A percentile compares a stretch with the other conserved stretches of the same genome.
Conservation (phyloP, 2,113 vertebrate genomes). For the Dipodomys ordii region DNA sequence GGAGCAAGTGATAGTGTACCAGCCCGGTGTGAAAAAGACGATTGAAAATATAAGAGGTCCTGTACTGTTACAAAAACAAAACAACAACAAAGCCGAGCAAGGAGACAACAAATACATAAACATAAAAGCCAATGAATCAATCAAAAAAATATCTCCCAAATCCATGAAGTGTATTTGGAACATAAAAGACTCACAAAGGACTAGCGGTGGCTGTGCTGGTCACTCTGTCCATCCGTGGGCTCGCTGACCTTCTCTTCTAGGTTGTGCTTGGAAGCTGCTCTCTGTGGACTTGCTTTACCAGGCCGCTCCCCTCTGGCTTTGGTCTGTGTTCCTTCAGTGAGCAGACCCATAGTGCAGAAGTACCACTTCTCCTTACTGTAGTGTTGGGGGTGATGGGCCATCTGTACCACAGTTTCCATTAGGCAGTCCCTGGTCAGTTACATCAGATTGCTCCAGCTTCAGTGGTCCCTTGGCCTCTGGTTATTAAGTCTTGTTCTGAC, state of each 20-base stretch:
- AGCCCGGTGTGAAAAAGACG: too few relatives aligned
- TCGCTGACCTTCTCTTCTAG: not conserved
- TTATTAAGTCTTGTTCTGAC: not conserved
- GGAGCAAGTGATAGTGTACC: too few relatives aligned
- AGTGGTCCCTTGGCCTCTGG: not conserved
- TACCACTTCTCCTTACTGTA: not conserved
- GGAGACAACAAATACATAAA: not conserved
- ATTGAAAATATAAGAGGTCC: too few relatives aligned
- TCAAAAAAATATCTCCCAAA: not conserved
- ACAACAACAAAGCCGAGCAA: too few relatives aligned
- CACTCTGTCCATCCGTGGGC: not conserved
- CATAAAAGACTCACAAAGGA: not conserved
- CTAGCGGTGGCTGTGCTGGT: too few relatives aligned
- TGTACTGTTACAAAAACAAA: too few relatives aligned
- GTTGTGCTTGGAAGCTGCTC: not conserved
- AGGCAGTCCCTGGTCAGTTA: not conserved
- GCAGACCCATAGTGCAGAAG: not conserved
- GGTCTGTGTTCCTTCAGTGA: not conserved
- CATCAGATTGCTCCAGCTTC: not conserved
- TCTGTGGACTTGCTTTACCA: not conserved
- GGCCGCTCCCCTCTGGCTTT: not conserved
- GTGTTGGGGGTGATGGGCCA: not conserved
- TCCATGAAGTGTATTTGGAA: not conserved
- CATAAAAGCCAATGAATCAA: not conserved
- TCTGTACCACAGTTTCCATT: not conserved